A percentile compares a stretch with the other conserved stretches of the same genome.
phyloP scores from a whole-genome alignment of 1,140 invertebrate species.

The Kradibia gibbosae region DNA sequence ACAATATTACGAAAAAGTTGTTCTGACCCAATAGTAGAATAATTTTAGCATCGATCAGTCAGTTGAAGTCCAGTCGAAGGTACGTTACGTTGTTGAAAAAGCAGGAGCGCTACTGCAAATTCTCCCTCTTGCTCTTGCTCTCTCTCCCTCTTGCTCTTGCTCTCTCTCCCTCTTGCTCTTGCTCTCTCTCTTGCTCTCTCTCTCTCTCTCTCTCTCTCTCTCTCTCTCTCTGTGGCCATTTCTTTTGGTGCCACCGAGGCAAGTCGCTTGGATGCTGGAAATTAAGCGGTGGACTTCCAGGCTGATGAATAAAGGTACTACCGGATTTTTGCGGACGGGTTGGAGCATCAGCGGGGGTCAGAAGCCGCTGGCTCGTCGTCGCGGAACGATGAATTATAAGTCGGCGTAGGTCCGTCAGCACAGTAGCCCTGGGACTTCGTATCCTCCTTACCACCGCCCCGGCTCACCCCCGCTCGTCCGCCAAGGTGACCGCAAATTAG shows the following conservation, averaged over 20 bases:
- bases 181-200: too few species aligned
- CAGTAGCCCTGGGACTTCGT: too few species aligned
- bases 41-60: too few species aligned
- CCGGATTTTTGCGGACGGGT: not conserved
- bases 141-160: not conserved
- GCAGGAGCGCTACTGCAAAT: not conserved
- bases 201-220: not conserved
- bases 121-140: too few species aligned
- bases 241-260: not conserved
- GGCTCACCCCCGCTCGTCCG: too few species aligned
- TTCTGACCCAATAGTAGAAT: too few species aligned
- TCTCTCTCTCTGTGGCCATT: not conserved
- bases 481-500: conserved; percentile 69
- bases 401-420: conserved; percentile 4
- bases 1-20: too few species aligned
- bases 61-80: too few species aligned
- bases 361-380: not conserved
- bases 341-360: too few species aligned
- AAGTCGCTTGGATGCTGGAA: not conserved
- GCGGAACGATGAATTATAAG: conserved; percentile 8
- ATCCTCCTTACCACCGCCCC: too few species aligned
- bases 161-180: not conserved
- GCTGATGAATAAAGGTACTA: not conserved
- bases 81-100: too few species aligned
- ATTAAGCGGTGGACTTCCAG: not conserved